Evolutionary conservation across 2,797 vertebrate genomes (phyloP).

Genomic region (Acridotheres tristis): DNA sequence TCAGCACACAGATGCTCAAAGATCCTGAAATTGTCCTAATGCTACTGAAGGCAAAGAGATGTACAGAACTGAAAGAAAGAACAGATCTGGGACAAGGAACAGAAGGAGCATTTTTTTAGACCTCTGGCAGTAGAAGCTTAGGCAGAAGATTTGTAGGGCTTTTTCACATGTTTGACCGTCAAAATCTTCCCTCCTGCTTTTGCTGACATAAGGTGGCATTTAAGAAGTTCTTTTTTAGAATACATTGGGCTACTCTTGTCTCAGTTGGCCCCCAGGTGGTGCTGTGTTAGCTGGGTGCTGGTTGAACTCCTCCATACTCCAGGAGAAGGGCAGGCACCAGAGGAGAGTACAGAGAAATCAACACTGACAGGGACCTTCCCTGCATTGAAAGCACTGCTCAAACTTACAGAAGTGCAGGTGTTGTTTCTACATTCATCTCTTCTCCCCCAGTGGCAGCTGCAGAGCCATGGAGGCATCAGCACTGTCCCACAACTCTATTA

Average conservation of each 20-base stretch:
- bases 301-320: neutral
- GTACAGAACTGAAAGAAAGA: neutral
- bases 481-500: neutral
- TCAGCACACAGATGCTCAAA: neutral
- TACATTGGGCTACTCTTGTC: neutral
- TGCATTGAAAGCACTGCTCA: neutral
- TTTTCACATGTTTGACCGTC: neutral
- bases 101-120: neutral
- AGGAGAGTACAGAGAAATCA: neutral
- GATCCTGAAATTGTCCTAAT: neutral
- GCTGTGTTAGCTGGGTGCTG: neutral
- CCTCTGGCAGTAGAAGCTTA: neutral
- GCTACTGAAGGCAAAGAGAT: neutral
- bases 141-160: neutral
- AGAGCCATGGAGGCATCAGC: neutral
- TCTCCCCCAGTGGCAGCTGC: neutral
- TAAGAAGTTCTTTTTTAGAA: neutral
- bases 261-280: neutral
- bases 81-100: neutral
- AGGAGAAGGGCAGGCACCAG: neutral
- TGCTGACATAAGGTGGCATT: neutral
- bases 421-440: neutral
- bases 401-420: neutral
- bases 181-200: neutral
- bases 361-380: neutral